Conservation (phyloP, 2,888 invertebrate genomes). For the Octodonta nipae region DNA sequence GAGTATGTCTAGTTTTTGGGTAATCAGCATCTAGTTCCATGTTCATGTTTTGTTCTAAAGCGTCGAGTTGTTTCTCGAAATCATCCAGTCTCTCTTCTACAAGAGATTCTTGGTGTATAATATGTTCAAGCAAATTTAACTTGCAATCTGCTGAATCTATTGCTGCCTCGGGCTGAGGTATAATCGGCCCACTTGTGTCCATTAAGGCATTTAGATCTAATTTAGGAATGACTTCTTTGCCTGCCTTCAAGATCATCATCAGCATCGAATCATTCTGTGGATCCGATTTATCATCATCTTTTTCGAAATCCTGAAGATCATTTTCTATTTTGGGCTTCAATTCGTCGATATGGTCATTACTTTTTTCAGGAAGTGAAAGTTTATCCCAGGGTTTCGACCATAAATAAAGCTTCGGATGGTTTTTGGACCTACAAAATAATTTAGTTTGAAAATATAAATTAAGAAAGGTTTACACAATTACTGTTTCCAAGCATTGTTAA, state of each 20-base stretch:
- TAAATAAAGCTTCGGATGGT: constrained; percentile 73
- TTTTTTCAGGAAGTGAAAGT: constrained; percentile 30
- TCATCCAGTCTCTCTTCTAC: constrained; percentile 58
- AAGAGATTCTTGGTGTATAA: constrained; percentile 59
- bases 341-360: constrained; percentile 13
- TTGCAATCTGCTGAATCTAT: constrained; percentile 69
- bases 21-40: constrained; percentile 45
- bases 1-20: constrained; percentile 56
- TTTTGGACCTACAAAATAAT: constrained; percentile 50
- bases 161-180: constrained; percentile 69
- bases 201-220: constrained; percentile 24
- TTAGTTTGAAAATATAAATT: no score
- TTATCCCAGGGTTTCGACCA: constrained; percentile 79
- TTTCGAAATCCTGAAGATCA: constrained; percentile 15
- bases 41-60: constrained; percentile 47
- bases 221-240: constrained; percentile 16
- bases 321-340: constrained; percentile 17
- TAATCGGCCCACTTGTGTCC: constrained; percentile 28
- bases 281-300: constrained; percentile 14
- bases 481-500: no score
- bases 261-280: constrained; percentile 25
- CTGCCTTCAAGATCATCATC: constrained; percentile 26
- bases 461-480: no score
- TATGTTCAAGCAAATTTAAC: constrained; percentile 60
- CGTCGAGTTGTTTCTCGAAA: constrained; percentile 62